Evolutionary conservation across 2,888 invertebrate genomes (phyloP).

Genomic region (Xylophagus ater): DNA sequence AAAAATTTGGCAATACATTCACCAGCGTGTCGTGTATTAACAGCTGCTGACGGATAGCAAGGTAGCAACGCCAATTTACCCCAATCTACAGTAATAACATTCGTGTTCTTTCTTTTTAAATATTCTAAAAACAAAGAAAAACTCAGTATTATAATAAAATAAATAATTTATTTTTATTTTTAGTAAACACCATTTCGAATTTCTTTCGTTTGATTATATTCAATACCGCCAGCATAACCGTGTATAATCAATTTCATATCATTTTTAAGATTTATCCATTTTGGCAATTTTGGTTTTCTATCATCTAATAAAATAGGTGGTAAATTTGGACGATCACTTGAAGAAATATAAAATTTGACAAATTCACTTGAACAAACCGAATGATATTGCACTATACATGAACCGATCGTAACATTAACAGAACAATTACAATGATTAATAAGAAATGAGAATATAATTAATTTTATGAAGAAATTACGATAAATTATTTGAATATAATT

Average conservation of each 20-base stretch:
- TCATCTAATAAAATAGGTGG: constrained; percentile 19
- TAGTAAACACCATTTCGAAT: constrained; percentile 19
- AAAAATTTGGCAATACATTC: constrained; percentile 44
- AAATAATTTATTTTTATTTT: not conserved
- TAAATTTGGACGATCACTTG: constrained; percentile 19
- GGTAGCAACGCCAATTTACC: constrained; percentile 41
- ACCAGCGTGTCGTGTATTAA: constrained; percentile 48
- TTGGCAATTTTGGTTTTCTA: constrained; percentile 18
- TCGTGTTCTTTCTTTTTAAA: constrained; percentile 30
- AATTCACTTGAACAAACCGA: constrained; percentile 23
- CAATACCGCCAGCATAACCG: constrained; percentile 38
- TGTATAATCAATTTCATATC: constrained; percentile 29
- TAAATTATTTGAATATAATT: no score
- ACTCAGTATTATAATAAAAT: not conserved
- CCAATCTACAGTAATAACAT: constrained; percentile 47
- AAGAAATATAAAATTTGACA: constrained; percentile 23
- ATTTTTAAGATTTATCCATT: constrained; percentile 18
- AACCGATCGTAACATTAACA: constrained; percentile 21
- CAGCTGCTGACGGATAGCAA: constrained; percentile 46
- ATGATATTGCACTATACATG: constrained; percentile 23
- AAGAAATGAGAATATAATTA: no score
- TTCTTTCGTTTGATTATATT: constrained; percentile 29
- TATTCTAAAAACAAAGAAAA: constrained; percentile 27
- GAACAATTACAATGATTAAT: no score
- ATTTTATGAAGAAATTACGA: no score